Base-by-base conservation (phyloP, 2,797 vertebrate genomes). In the Rhodeus uyekii region DNA sequence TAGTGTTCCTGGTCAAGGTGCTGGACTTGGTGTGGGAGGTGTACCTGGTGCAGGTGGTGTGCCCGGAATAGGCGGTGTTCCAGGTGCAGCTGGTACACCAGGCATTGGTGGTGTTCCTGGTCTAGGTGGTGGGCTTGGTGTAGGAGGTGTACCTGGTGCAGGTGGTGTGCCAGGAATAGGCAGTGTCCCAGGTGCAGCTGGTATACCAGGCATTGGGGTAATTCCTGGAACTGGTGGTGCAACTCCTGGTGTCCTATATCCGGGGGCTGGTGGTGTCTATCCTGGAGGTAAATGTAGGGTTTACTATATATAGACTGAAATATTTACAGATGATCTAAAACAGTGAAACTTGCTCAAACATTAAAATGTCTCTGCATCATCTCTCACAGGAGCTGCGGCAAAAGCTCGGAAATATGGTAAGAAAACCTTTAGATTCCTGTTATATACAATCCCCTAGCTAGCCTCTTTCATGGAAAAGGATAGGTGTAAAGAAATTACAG, bases 391-490 rank as follows among this genome's bases (percentile, higher is more conserved):
- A 80, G 58, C 76, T 78, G 83, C 46, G 38, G 82, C 76, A 64
- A 89, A 89, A 76, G 83, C 85, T 71, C 48, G 64, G 3, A 87
- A 89, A 29, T 86, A 85, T 81, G 88, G 88, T 89, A 86, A 86
- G 79, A 46, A 80, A 77, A 74, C 64, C 71, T 60, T 18, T 9
- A 74, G 10, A 64, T 32, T 53, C 16, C 55, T 32, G 8, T 34
- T 75, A 39, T 22, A 61, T 29, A 38, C n/a, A 29, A 73, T 44
- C 7, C 34, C 19, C 22, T 60, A 10, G 7, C 48, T 55, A n/a
- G 24, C 46, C 16, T 73, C 4, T 50, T 38, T 60, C 0, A 5
- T 34, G 19, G 9, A 44, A 44, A 76, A 27, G 22, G 0, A 67
- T 39, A 24, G 19, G 36, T 39, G 22, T 67, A 24, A 24, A 39